Base-by-base conservation (phyloP, 2,888 invertebrate species). In the Sesamia inferens region DNA sequence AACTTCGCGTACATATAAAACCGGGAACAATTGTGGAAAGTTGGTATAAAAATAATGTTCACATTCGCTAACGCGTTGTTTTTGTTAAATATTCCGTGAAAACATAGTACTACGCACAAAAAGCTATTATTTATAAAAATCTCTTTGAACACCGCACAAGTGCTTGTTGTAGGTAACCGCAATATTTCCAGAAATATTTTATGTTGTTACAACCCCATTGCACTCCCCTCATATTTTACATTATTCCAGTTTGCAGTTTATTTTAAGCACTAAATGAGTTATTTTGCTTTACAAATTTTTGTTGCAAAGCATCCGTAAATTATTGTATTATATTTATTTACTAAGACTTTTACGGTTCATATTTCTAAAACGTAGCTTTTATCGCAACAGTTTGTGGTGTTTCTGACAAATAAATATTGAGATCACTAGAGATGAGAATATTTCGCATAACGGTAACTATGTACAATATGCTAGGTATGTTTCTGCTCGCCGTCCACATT, bases 111-210 rank as follows among this genome's bases (percentile, higher is more conserved):
- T 78, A 85, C 79, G 84, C 75, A 77, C 61, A 75, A 89, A 90
- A 89, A 87, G 90, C 89, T 88, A 92, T 91, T 92, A 92, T 92
- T 92, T 91, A 91, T 89, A 91, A 92, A 92, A 93, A 92, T 91
- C 91, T 92, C 90, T 94, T 91, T 91, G 89, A 89, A 92, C 87
- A 68, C 78, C 88, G 86, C 91, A 88, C 88, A 91, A 92, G 90
- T 92, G 92, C 90, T 92, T 90, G 91, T 92, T 89, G 90, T 92
- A 92, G 92, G 92, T 92, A 92, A 92, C 92, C 93, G 90, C 91
- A 92, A 91, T 92, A 92, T 91, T 89, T 92, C 91, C 90, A 90
- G 90, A 92, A 92, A 93, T 93, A 92, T 94, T 93, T 92, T 92
- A 92, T 90, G 88, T 91, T 90, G 88, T 89, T 90, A 88, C 89